phyloP scores from a whole-genome alignment of 2,113 vertebrate species.

The Oreochromis spilurus region DNA sequence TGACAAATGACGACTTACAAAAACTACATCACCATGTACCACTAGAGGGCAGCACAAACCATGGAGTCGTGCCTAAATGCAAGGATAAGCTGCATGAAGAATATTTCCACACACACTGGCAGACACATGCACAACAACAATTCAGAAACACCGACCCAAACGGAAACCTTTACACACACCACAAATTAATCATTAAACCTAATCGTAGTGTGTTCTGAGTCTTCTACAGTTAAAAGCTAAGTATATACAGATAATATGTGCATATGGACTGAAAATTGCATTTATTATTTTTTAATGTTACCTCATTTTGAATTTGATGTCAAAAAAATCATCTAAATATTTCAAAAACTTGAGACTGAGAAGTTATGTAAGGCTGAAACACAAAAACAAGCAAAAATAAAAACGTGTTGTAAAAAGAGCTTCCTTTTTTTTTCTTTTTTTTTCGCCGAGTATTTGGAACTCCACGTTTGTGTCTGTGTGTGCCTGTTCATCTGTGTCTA shows the following conservation, averaged over 20 bases:
- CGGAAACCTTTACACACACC: neutral
- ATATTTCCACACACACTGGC: neutral
- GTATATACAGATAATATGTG: neutral
- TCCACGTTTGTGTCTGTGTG: neutral
- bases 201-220: neutral
- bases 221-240: neutral
- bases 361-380: neutral
- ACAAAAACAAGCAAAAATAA: neutral
- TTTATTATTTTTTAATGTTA: neutral
- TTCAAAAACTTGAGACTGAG: neutral
- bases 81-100: neutral
- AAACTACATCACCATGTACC: fast-evolving
- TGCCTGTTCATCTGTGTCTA: fast-evolving
- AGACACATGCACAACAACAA: neutral
- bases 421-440: neutral
- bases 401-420: neutral
- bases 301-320: neutral
- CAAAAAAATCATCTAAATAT: neutral
- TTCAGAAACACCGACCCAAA: neutral
- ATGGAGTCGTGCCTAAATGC: fast-evolving
- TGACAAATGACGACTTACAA: neutral
- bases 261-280: neutral
- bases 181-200: neutral
- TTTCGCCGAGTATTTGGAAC: neutral
- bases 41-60: neutral